phyloP scores from a whole-genome alignment of 2,888 invertebrate genomes.

The Patella pellucida region DNA sequence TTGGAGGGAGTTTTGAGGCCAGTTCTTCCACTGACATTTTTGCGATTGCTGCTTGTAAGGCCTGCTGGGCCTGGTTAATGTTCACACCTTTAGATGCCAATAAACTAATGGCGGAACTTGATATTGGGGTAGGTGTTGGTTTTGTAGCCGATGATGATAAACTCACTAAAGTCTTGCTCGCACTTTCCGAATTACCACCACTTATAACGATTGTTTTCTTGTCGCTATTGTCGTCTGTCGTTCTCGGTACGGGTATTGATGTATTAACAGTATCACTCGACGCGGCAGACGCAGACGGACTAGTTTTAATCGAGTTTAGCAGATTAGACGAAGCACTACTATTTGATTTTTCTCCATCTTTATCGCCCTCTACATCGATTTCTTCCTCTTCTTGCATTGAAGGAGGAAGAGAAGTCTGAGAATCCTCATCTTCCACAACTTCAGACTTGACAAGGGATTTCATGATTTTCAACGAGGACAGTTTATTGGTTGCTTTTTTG shows the following conservation, averaged over 20 bases:
- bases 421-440: constrained; percentile 23
- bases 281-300: not conserved
- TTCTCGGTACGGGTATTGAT: constrained; percentile 11
- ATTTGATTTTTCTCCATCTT: constrained; percentile 31
- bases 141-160: constrained; percentile 15
- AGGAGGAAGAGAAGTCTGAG: constrained; percentile 1
- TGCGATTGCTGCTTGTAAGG: constrained; percentile 55
- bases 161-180: constrained; percentile 20
- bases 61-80: constrained; percentile 53
- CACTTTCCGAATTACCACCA: constrained; percentile 18
- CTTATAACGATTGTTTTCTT: constrained; percentile 14
- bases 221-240: constrained; percentile 13
- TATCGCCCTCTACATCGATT: constrained; percentile 54
- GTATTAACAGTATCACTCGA: constrained; percentile 17
- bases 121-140: constrained; percentile 18
- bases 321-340: constrained; percentile 19
- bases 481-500: not conserved
- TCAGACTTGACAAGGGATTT: constrained; percentile 15
- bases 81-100: constrained; percentile 42
- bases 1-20: constrained; percentile 56
- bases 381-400: constrained; percentile 47
- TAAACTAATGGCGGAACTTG: constrained; percentile 26
- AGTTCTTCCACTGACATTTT: constrained; percentile 61
- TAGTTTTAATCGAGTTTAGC: constrained; percentile 15
- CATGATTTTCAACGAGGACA: not conserved